A percentile compares a stretch with the other conserved stretches of the same genome.
Conservation (phyloP, 2,113 vertebrate species). For the Hippocampus mohnikei region DNA sequence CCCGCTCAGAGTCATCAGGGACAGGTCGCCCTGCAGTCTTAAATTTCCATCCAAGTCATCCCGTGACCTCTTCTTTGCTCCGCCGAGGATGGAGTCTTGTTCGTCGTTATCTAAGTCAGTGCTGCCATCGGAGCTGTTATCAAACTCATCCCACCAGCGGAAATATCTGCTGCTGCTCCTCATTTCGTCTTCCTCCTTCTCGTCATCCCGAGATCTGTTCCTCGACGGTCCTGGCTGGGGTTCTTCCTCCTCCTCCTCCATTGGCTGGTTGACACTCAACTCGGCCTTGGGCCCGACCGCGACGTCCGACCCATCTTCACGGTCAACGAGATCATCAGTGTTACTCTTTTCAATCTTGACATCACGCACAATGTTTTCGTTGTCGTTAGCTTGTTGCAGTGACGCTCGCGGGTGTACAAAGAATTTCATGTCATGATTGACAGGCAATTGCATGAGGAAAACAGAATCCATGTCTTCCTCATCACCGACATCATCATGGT, state of each 20-base stretch:
- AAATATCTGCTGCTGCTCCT: conserved; percentile 8
- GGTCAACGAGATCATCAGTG: neutral
- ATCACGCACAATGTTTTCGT: neutral
- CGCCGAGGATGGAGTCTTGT: neutral
- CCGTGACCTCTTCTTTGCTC: neutral
- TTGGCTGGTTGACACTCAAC: neutral
- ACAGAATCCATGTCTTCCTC: conserved; percentile 7
- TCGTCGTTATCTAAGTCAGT: neutral
- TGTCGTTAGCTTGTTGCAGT: neutral
- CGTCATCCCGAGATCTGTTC: neutral
- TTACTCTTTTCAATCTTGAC: neutral
- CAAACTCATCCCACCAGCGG: conserved; percentile 5
- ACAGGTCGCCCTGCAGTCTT: conserved; percentile 5
- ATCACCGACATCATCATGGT: neutral
- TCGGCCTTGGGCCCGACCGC: neutral
- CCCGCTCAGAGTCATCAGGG: neutral
- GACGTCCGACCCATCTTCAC: neutral
- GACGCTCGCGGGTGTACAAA: neutral
- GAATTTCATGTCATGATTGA: conserved; percentile 5
- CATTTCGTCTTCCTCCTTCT: conserved; percentile 5
- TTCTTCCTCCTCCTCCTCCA: neutral
- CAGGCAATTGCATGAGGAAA: conserved; percentile 5
- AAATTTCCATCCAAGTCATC: conserved; percentile 1
- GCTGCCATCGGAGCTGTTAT: conserved; percentile 5
- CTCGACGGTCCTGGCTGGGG: neutral